Evolutionary conservation across 1,140 invertebrate species (phyloP).

Genomic region (Drosophila bocqueti): DNA sequence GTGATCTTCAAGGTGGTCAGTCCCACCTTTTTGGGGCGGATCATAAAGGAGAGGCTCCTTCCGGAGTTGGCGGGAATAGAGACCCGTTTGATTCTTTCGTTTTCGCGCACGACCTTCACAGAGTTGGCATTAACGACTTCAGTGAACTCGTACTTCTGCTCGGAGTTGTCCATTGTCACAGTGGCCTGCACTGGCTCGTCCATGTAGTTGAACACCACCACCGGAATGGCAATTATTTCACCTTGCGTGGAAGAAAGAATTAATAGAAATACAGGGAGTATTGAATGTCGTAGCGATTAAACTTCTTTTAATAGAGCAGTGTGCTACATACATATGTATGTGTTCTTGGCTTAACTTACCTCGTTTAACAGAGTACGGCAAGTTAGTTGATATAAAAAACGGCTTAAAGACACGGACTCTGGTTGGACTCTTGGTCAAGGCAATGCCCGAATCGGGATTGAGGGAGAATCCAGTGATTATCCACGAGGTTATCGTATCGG

Average conservation of each 20-base stretch:
- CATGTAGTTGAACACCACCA: slow-evolving; percentile 81
- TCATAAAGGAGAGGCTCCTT: slow-evolving; percentile 91
- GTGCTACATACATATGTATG: not conserved
- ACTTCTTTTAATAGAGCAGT: not conserved
- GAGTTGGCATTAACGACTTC: slow-evolving; percentile 86
- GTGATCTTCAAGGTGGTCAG: slow-evolving; percentile 90
- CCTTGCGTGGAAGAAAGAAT: slow-evolving; percentile 19
- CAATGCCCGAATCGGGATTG: slow-evolving; percentile 93
- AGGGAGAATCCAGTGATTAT: slow-evolving; percentile 96
- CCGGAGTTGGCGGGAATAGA: slow-evolving; percentile 89
- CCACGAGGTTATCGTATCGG: slow-evolving; percentile 97
- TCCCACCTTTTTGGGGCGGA: slow-evolving; percentile 91
- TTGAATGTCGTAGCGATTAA: no score
- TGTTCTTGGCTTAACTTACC: slow-evolving; percentile 84
- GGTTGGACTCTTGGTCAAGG: slow-evolving; percentile 90
- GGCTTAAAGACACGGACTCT: slow-evolving; percentile 94
- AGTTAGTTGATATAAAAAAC: slow-evolving; percentile 92
- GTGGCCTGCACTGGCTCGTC: slow-evolving; percentile 90
- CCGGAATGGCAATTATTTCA: slow-evolving; percentile 75
- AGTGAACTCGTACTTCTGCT: slow-evolving; percentile 92
- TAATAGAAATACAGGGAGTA: not conserved
- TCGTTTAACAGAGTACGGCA: slow-evolving; percentile 94
- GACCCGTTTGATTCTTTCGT: slow-evolving; percentile 86
- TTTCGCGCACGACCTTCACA: slow-evolving; percentile 86
- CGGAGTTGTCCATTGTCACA: slow-evolving; percentile 93